phyloP scores from a whole-genome alignment of 2,797 vertebrate species.

The Enteromius thamalakanensis region DNA sequence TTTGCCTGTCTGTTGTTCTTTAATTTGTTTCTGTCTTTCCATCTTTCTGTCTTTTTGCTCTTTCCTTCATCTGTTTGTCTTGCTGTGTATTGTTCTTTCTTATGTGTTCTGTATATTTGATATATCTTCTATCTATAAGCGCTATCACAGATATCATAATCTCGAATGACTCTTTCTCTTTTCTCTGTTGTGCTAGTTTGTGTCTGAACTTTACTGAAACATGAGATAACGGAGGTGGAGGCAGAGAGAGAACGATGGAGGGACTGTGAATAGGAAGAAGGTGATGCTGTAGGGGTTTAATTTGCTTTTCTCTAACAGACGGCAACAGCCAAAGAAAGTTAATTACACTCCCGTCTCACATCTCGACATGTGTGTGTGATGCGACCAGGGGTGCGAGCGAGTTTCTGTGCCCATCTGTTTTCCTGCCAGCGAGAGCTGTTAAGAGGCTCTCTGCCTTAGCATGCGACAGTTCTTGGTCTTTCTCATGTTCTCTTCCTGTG shows the following conservation, averaged over 20 bases:
- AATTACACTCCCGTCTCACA: constrained; percentile 49
- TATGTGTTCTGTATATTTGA: background rate
- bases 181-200: constrained; percentile 16
- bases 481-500: background rate
- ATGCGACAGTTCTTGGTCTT: constrained; percentile 2
- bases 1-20: background rate
- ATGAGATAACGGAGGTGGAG: constrained; percentile 25
- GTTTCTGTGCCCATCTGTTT: constrained; percentile 47
- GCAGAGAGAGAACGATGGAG: constrained; percentile 10
- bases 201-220: constrained; percentile 43
- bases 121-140: background rate
- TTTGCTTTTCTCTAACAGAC: constrained; percentile 52
- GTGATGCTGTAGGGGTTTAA: constrained; percentile 43
- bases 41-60: background rate
- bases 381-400: constrained; percentile 29
- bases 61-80: background rate
- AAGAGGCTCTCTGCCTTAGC: constrained; percentile 30
- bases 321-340: constrained; percentile 50
- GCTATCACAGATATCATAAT: background rate
- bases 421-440: constrained; percentile 34
- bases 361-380: constrained; percentile 27
- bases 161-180: background rate
- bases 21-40: background rate
- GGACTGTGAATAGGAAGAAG: constrained; percentile 38
- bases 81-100: background rate